phyloP scores from a whole-genome alignment of 92 coral and sea anemone genomes.

The Porites cylindrica region DNA sequence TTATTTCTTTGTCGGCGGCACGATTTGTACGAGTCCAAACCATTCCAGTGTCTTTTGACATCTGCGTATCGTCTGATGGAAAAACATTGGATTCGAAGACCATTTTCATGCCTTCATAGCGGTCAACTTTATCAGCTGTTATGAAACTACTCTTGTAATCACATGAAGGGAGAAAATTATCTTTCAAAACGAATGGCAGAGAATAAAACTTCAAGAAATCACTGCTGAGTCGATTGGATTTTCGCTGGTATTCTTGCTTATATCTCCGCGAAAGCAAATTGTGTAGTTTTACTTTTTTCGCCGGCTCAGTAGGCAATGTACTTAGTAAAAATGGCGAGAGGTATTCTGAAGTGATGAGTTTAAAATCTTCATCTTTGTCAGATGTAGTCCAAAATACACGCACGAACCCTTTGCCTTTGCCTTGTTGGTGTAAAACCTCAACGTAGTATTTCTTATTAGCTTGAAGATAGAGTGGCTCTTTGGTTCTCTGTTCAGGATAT shows the following conservation, averaged over 20 bases:
- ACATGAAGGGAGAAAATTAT: neutral
- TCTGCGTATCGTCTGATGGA: neutral
- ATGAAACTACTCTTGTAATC: neutral
- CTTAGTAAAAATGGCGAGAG: neutral
- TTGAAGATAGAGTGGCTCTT: neutral
- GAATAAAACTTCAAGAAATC: neutral
- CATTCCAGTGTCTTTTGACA: neutral
- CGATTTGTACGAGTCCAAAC: neutral
- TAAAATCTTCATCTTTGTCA: neutral
- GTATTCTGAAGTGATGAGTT: neutral
- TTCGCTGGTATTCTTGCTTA: neutral
- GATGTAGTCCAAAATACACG: slow-evolving; percentile 3
- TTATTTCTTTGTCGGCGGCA: neutral
- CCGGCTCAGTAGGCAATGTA: neutral
- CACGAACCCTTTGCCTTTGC: neutral
- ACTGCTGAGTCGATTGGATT: neutral
- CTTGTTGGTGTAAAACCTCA: slow-evolving; percentile 10
- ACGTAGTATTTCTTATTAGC: neutral
- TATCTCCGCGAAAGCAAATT: neutral
- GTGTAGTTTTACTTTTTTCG: neutral
- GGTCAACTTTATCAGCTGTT: neutral
- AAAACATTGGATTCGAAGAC: neutral
- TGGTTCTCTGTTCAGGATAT: slow-evolving; percentile 3
- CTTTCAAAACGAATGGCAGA: neutral
- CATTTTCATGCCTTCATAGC: neutral